Base-by-base conservation (phyloP, 2,113 vertebrate genomes). In the Callipepla californica region DNA sequence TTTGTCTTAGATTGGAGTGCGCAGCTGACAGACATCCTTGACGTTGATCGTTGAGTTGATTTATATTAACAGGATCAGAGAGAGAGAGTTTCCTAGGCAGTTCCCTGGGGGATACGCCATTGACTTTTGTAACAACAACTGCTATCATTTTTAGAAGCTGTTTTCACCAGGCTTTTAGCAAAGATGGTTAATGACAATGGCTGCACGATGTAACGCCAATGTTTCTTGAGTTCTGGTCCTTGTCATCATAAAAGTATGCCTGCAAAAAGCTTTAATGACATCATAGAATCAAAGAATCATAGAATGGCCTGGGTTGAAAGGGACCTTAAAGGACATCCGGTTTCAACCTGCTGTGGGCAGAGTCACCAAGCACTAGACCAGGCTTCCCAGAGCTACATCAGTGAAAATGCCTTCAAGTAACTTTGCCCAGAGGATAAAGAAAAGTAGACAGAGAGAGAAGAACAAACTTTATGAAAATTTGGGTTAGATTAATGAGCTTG, bases 11-110 rank as follows among this genome's bases (percentile, higher is more conserved):
- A 13, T 9, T 9, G 18, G 67, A 77, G 13, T 47, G 66, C 70
- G 50, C 70, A 66, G 20, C 62, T 88, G 67, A 93, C 78, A 94
- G 74, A 85, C 79, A 91, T 87, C n/a, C 61, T 82, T 94, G 92
- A 88, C 85, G 85, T 86, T 92, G 87, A 91, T 87, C 94, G 91
- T 92, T 92, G 88, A 57, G n/a, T 78, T 91, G 82, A 93, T 94
- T 96, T 96, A 50, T 92, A 75, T 61, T 89, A 91, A 67, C 44
- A 45, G 66, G 40, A 94, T 94, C 66, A 95, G 78, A 92, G 45
- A 32, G 22, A 91, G 22, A 91, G 34, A 91, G 50, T 84, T 87
- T 94, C 59, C 68, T 76, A 62, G 69, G 57, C 83, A 72, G 38
- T 82, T 94, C 88, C 88, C 82, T 40, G 48, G 83, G 76, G 85